Evolutionary conservation across 2,113 vertebrate species (phyloP).

Genomic region (Platanista minor): DNA sequence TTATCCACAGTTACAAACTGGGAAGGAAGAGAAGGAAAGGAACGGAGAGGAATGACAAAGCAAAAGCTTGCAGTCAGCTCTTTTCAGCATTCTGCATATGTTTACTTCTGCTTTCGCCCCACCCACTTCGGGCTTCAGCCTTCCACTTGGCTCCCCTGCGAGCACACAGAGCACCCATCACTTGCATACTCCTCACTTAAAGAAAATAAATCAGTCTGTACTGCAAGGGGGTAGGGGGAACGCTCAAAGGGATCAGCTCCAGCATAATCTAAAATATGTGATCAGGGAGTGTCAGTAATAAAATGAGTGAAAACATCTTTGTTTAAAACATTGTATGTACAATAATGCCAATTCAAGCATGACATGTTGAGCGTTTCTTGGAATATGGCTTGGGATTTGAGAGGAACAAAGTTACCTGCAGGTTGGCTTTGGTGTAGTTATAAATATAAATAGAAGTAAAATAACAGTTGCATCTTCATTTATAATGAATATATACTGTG

Average conservation of each 20-base stretch:
- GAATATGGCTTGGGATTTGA: slow-evolving; percentile 69
- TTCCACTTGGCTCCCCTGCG: slow-evolving; percentile 6
- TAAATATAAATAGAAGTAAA: slow-evolving; percentile 68
- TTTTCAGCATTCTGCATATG: slow-evolving; percentile 31
- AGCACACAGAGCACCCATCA: not conserved
- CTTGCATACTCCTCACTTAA: slow-evolving; percentile 28
- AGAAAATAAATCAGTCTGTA: not conserved
- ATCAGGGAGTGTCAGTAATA: slow-evolving; percentile 50
- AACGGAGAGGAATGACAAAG: slow-evolving; percentile 36
- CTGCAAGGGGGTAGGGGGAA: not conserved
- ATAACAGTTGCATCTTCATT: slow-evolving; percentile 60
- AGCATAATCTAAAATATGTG: slow-evolving; percentile 37
- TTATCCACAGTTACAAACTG: not conserved
- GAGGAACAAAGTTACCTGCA: slow-evolving; percentile 59
- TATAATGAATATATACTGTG: slow-evolving; percentile 37
- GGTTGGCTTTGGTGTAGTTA: slow-evolving; percentile 41
- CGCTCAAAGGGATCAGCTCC: slow-evolving; percentile 29
- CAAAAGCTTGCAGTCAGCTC: slow-evolving; percentile 51
- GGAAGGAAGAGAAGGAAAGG: slow-evolving; percentile 16
- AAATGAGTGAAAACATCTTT: slow-evolving; percentile 63
- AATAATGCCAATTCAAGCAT: slow-evolving; percentile 62
- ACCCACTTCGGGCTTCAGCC: not conserved
- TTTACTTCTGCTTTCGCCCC: not conserved
- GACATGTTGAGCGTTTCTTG: slow-evolving; percentile 63
- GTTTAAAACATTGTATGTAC: slow-evolving; percentile 65